Evolutionary conservation across 2,888 invertebrate species (phyloP).

Genomic region (Pheosia tremula): DNA sequence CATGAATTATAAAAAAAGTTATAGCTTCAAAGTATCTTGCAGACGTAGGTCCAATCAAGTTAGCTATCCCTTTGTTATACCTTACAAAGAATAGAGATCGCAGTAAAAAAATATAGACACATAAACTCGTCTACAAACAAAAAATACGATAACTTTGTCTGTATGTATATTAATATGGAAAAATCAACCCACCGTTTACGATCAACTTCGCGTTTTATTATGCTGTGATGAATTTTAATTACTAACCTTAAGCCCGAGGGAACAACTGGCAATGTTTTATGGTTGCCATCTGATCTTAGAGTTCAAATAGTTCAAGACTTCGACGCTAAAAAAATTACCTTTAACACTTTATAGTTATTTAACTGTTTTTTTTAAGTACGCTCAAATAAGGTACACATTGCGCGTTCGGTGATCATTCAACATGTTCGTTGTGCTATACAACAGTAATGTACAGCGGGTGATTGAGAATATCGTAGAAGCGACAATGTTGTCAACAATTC

Average conservation of each 20-base stretch:
- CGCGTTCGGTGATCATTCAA: conserved; percentile 8
- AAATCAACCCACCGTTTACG: conserved; percentile 50
- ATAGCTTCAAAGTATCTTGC: too few relatives aligned
- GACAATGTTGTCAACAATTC: conserved; percentile 43
- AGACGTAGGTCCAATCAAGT: too few relatives aligned
- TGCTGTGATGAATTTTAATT: conserved; percentile 69
- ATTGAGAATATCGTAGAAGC: not conserved
- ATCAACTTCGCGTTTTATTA: conserved; percentile 52
- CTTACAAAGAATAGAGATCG: too few relatives aligned
- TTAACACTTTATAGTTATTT: not conserved
- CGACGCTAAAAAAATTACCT: conserved; percentile 35
- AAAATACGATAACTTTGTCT: conserved; percentile 23
- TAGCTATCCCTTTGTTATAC: too few relatives aligned
- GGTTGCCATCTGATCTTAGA: conserved; percentile 54
- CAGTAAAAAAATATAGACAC: not conserved
- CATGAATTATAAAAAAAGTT: too few relatives aligned
- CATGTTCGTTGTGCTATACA: not conserved
- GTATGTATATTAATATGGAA: conserved; percentile 44
- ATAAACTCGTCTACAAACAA: not conserved
- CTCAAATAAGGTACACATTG: conserved; percentile 14
- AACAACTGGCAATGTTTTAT: conserved; percentile 53
- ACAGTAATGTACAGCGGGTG: conserved; percentile 18
- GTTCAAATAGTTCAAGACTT: conserved; percentile 61
- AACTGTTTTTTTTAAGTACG: not conserved
- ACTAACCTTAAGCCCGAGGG: conserved; percentile 49